phyloP scores from a whole-genome alignment of 2,797 vertebrate genomes.

The Pseudomugil gertrudae region DNA sequence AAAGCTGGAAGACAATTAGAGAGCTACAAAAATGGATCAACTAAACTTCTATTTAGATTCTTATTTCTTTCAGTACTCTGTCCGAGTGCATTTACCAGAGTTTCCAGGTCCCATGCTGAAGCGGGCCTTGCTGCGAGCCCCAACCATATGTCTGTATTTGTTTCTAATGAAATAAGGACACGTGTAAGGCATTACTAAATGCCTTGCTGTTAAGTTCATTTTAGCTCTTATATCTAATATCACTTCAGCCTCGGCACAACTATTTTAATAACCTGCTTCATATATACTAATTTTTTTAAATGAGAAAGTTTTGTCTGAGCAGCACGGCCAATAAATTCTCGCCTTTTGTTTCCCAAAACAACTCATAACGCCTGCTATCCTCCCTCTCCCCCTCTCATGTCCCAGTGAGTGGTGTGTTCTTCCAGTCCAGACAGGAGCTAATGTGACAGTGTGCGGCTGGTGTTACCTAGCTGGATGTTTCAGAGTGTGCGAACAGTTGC shows the following conservation, averaged over 20 bases:
- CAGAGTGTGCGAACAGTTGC: conserved; percentile 68
- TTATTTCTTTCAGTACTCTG: conserved; percentile 70
- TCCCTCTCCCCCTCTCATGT: conserved; percentile 49
- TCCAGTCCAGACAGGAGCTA: conserved; percentile 57
- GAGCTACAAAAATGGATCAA: conserved; percentile 77
- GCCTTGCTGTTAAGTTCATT: conserved; percentile 56
- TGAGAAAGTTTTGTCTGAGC: conserved; percentile 64
- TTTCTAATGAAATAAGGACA: conserved; percentile 73
- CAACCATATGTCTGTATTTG: conserved; percentile 70
- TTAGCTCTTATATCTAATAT: conserved; percentile 52
- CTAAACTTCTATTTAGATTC: conserved; percentile 67
- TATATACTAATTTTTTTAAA: conserved; percentile 28
- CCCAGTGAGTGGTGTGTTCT: conserved; percentile 56
- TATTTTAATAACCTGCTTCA: conserved; percentile 40
- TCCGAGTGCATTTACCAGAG: conserved; percentile 62
- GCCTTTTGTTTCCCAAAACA: conserved; percentile 70
- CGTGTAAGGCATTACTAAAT: conserved; percentile 62
- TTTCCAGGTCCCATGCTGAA: conserved; percentile 63
- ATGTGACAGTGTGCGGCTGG: conserved; percentile 71
- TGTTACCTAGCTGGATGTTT: conserved; percentile 73
- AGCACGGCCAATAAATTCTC: conserved; percentile 43
- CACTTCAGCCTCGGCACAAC: conserved; percentile 32
- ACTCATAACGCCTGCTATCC: conserved; percentile 44
- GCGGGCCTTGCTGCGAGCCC: conserved; percentile 51
- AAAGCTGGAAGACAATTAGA: conserved; percentile 83